Base-by-base conservation (phyloP, 2,113 vertebrate genomes). In the Pterocles orientalis region DNA sequence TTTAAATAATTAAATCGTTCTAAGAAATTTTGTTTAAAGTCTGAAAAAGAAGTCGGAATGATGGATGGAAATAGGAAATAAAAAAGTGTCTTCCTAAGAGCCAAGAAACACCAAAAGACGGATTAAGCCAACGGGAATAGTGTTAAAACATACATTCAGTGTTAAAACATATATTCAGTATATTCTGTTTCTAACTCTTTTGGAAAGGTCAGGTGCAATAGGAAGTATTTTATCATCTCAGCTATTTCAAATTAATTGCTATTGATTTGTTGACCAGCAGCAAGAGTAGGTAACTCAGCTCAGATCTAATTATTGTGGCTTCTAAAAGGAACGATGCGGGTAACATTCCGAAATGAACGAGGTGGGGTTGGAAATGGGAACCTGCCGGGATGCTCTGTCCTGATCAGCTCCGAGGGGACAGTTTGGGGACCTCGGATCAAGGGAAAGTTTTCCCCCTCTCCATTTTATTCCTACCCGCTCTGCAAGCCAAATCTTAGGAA, bases 181-280 rank as follows among this genome's bases (percentile, higher is more conserved):
- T 76, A 92, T 84, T 72, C 90, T 68, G 41, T 65, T 28, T 69
- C 56, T 31, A 92, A 79, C 39, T 62, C 72, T 68, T 86, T 82
- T 14, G 26, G 47, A 76, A 68, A 85, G 79, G 77, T 86, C 92
- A 90, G 94, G 80, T 93, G 70, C 41, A 78, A 91, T 34, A 66
- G 76, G 81, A 92, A 81, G 62, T 70, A 65, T 86, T 91, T 94
- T 91, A 90, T 96, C 76, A 69, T 39, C 84, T 73, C 85, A 77
- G 87, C 92, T 80, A 82, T 90, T 81, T 90, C 60, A 86, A 95
- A 97, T 97, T 79, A 96, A 96, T 95, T 94, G 66, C 84, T 90
- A 92, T 94, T 91, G 83, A 86, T 96, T 97, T 91, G 54, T 71
- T 82, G 72, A 97, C 92, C 64, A 88, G 93, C 53, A 97, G 62